phyloP scores from a whole-genome alignment of 2,797 vertebrate genomes.

The Sebastes trivittatus region DNA sequence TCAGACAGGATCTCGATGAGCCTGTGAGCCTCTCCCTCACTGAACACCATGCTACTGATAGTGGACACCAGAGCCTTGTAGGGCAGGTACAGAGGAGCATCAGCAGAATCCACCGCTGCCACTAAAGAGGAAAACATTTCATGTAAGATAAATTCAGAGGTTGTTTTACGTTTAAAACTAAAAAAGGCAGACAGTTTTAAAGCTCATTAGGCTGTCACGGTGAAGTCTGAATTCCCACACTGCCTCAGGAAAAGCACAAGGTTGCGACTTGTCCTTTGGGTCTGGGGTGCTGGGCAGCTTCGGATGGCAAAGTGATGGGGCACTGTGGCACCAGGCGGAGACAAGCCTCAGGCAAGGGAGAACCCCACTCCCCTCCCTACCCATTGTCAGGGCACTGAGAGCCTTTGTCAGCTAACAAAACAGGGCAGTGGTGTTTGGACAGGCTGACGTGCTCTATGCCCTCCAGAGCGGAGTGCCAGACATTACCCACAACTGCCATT shows the following conservation, averaged over 20 bases:
- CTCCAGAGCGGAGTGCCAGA: slow-evolving; percentile 62
- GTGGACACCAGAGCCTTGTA: slow-evolving; percentile 92
- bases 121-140: slow-evolving; percentile 16
- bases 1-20: slow-evolving; percentile 94
- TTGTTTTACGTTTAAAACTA: slow-evolving; percentile 11
- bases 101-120: slow-evolving; percentile 71
- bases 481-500: slow-evolving; percentile 57
- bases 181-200: neutral
- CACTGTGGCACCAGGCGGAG: slow-evolving; percentile 79
- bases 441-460: slow-evolving; percentile 58
- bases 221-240: slow-evolving; percentile 3
- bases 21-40: slow-evolving; percentile 89
- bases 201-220: neutral
- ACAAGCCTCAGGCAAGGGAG: slow-evolving; percentile 64
- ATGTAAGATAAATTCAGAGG: neutral
- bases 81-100: slow-evolving; percentile 87
- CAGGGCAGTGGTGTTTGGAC: slow-evolving; percentile 76
- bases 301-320: slow-evolving; percentile 52
- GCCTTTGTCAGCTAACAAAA: slow-evolving; percentile 79
- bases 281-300: slow-evolving; percentile 20
- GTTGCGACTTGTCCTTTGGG: slow-evolving; percentile 17
- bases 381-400: slow-evolving; percentile 78
- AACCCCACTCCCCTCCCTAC: slow-evolving; percentile 36
- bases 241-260: slow-evolving; percentile 21
- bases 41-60: slow-evolving; percentile 91